phyloP scores from a whole-genome alignment of 1,140 invertebrate species.

The Atta colombica region DNA sequence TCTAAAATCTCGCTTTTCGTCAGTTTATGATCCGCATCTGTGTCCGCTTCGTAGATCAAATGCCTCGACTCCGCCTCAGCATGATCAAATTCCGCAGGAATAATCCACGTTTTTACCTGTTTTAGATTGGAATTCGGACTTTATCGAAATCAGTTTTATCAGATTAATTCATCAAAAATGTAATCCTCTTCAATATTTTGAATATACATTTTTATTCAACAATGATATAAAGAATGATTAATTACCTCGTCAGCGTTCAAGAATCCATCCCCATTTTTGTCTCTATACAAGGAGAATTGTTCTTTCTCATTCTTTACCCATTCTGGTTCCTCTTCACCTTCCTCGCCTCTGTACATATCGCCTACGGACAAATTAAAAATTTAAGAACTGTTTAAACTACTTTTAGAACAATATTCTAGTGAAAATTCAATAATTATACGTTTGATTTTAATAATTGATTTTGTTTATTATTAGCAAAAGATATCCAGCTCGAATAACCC shows the following conservation, averaged over 20 bases:
- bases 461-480: too few species aligned
- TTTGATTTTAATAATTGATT: too few species aligned
- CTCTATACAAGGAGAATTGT: slow-evolving; percentile 94
- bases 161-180: neutral
- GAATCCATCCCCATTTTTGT: slow-evolving; percentile 95
- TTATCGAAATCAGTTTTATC: neutral
- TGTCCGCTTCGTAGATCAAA: slow-evolving; percentile 97
- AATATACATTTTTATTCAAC: neutral
- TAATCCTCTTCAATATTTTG: neutral
- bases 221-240: neutral
- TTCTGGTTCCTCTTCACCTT: slow-evolving; percentile 95
- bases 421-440: too few species aligned
- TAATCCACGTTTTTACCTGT: slow-evolving; percentile 96
- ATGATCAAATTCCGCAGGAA: slow-evolving; percentile 98
- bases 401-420: neutral
- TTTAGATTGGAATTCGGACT: slow-evolving; percentile 14
- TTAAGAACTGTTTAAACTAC: neutral
- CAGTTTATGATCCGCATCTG: slow-evolving; percentile 95
- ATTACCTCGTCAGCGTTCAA: slow-evolving; percentile 94
- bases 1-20: slow-evolving; percentile 97
- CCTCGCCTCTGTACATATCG: slow-evolving; percentile 94
- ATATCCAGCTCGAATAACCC: too few species aligned
- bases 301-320: slow-evolving; percentile 98
- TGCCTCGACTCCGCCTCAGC: slow-evolving; percentile 98
- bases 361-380: slow-evolving; percentile 81